phyloP scores from a whole-genome alignment of 2,113 vertebrate genomes.

The Hippocampus barbouri region DNA sequence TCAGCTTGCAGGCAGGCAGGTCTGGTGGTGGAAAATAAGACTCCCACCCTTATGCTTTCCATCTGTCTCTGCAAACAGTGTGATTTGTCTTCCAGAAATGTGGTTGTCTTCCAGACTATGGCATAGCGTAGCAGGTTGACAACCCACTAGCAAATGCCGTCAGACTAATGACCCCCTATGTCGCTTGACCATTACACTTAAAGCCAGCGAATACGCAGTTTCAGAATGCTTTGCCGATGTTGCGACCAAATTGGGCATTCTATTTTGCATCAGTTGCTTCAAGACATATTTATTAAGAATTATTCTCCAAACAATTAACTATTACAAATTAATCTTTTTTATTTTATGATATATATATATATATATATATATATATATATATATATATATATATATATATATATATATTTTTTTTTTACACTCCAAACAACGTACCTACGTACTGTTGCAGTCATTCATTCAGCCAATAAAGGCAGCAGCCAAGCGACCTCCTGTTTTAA shows the following conservation, averaged over 20 bases:
- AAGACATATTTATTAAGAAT: not conserved
- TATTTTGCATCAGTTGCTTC: not conserved
- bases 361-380: too few relatives aligned
- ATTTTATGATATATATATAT: too few relatives aligned
- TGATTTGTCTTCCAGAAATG: slow-evolving; percentile 17
- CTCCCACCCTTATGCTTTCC: slow-evolving; percentile 11
- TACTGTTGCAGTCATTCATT: not conserved
- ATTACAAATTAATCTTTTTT: not conserved
- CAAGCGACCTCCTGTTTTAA: not conserved
- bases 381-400: too few relatives aligned
- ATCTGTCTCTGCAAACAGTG: slow-evolving; percentile 38
- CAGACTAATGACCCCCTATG: not conserved
- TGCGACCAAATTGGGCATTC: not conserved
- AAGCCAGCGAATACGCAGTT: not conserved
- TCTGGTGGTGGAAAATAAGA: slow-evolving; percentile 38
- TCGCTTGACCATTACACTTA: not conserved
- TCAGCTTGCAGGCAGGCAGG: slow-evolving; percentile 67
- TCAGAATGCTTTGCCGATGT: not conserved
- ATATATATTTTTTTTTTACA: not conserved
- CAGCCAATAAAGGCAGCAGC: not conserved
- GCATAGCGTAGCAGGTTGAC: not conserved
- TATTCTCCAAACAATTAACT: not conserved
- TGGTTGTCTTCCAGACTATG: not conserved
- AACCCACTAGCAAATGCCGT: slow-evolving; percentile 14
- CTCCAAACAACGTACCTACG: not conserved